Base-by-base conservation (phyloP, 2,797 vertebrate species). In the Allobates femoralis region DNA sequence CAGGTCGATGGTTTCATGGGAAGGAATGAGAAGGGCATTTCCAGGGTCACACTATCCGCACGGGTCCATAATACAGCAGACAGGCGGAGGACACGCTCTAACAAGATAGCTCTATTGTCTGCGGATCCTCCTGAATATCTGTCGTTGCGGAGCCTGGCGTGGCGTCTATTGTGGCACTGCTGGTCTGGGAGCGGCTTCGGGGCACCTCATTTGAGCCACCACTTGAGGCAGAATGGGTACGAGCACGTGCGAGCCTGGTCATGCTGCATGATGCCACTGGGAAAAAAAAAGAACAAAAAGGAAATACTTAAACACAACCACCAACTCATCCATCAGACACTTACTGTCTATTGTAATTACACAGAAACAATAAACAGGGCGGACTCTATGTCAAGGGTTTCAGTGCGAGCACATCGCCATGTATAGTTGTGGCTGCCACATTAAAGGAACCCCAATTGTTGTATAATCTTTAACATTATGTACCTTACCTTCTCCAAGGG, bases 181-280 rank as follows among this genome's bases (percentile, higher is more conserved):
- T 94, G 92, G 93, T 92, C n/a, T 96, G 90, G 41, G 94, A 92
- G 53, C 96, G 95, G 92, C 93, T 95, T 85, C 96, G 96, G 41
- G 90, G 58, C 8, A 96, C 95, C 5, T 98, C 96, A 0, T 92
- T 92, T 3, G 97, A 97, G 89, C 96, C 94, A 50, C 96, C 91
- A 26, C 97, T 99, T 23, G 97, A 97, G 73, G 97, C 95, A 0
- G 97, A 98, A 91, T 97, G 96, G 71, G 96, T 97, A 79, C 97
- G 96, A 86, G 97, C 97, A 83, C 97, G 97, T 69, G 94, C 94
- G 90, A 98, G 92, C 62, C 97, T 94, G 77, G 97, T 98, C 97
- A 99, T 98, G 46, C 96, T 95, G 14, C 93, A 97, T 11, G 96
- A 95, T 53, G 98, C 96, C 95, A 99, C 98, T 99, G 94, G 50